phyloP scores from a whole-genome alignment of 1,140 invertebrate genomes.

The Psix sp. region DNA sequence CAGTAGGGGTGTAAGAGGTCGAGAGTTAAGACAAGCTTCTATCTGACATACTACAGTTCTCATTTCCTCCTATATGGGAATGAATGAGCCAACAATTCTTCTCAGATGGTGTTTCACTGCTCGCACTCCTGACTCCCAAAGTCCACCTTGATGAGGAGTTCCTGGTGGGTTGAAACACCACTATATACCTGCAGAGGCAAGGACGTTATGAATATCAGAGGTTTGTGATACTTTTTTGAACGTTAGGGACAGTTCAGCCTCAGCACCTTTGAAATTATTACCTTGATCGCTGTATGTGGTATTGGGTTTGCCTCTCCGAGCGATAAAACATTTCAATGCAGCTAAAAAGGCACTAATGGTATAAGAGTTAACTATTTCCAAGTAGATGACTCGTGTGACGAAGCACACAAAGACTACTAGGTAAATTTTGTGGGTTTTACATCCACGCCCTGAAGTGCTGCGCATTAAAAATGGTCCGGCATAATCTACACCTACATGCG shows the following conservation, averaged over 20 bases:
- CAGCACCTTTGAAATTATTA: background rate
- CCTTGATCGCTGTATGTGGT: background rate
- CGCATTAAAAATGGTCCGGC: background rate
- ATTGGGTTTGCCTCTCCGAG: background rate
- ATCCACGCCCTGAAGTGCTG: background rate
- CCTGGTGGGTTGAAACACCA: background rate
- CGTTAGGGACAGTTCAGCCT: background rate
- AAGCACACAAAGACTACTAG: background rate
- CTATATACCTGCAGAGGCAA: background rate
- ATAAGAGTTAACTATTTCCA: background rate
- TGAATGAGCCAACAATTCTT: background rate
- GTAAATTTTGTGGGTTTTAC: background rate
- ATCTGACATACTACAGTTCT: background rate
- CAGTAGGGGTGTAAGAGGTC: background rate
- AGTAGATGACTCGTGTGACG: background rate
- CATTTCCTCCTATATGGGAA: background rate
- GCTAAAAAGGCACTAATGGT: background rate
- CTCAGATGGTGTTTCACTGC: background rate
- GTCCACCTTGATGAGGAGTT: background rate
- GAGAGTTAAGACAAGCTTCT: conserved; percentile 2
- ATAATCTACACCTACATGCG: background rate
- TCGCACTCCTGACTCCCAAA: background rate
- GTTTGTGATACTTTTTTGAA: background rate
- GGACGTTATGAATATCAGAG: background rate
- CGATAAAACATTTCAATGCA: background rate